Conservation (phyloP, 2,797 vertebrate species). For the Hozukius guyotensis region DNA sequence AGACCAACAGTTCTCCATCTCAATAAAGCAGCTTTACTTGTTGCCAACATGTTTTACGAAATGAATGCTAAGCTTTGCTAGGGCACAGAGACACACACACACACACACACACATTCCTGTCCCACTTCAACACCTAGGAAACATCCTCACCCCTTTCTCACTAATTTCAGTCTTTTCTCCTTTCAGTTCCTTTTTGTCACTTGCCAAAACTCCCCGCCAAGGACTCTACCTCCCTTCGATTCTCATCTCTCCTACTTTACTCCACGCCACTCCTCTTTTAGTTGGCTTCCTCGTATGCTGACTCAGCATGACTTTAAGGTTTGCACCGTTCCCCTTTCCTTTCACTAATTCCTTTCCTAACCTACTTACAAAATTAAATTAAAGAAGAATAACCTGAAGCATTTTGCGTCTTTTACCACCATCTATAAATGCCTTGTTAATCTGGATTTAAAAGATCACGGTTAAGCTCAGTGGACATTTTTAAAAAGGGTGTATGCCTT, state of each 20-base stretch:
- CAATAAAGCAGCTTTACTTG: constrained; percentile 29
- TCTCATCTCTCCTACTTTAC: background rate
- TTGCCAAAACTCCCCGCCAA: background rate
- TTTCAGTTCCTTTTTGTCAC: constrained; percentile 23
- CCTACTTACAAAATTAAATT: background rate
- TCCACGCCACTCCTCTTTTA: background rate
- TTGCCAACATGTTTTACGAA: constrained; percentile 23
- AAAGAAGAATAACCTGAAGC: background rate
- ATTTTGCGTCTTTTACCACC: background rate
- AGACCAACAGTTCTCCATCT: constrained; percentile 4
- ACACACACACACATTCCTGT: constrained; percentile 50
- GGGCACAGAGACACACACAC: constrained; percentile 30
- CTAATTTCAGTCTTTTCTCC: constrained; percentile 21
- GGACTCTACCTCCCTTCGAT: background rate
- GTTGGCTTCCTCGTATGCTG: background rate
- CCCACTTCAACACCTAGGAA: constrained; percentile 53
- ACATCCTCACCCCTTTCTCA: constrained; percentile 30
- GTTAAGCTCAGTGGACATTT: constrained; percentile 62
- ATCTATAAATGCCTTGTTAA: background rate
- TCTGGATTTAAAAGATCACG: background rate
- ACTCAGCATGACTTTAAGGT: background rate
- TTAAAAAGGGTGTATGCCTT: background rate
- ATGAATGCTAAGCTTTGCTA: constrained; percentile 33
- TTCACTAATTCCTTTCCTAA: background rate
- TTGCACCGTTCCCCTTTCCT: background rate